Base-by-base conservation (phyloP, 2,113 vertebrate genomes). In the Garra rufa region DNA sequence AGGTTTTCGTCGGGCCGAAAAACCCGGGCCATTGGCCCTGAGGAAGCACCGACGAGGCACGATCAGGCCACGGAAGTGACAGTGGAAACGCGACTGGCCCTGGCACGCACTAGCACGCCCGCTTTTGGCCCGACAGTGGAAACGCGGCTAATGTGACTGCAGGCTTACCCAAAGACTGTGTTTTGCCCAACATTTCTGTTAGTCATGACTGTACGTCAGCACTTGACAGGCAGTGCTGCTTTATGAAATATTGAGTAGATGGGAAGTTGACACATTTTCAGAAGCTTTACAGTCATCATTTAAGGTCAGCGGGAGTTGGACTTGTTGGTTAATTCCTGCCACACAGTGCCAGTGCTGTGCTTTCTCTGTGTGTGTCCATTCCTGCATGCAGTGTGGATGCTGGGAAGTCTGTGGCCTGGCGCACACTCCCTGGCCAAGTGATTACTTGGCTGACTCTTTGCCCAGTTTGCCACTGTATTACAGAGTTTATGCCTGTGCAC, bases 401-500 rank as follows among this genome's bases (percentile, higher is more conserved):
- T 82, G 80, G 59, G 63, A 52, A 0, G 13, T 83, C 57, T 52
- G 17, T 28, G 50, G n/a, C 34, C 46, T 73, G 34, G n/a, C 38
- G 2, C 13, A 55, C 4, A 30, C 74, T 26, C 76, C 50, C 11
- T 59, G 26, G 73, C 15, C 24, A 48, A 76, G 4, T 5, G 17
- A 34, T 52, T 76, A 6, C 30, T 61, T 83, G 70, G 81, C 76
- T 79, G 76, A 19, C 38, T 21, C 48, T n/a, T 59, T 52, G 28
- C 70, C 70, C 21, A 28, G 26, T 77, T 44, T 86, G 80, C 74
- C 46, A 55, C 13, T 46, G 48, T 70, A 70, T 57, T 59, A 82
- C 13, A 15, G 34, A 46, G 26, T 26, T 34, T 24, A 63, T 82
- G 28, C 44, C 57, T 48, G 15, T 26, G 30, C 24, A 9, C 71